These are phyloP conservation scores for Glandiceps talaboti DNA, from an alignment of 53 echinoderm and acorn worm species.

Conservation along the genomic window DNA sequence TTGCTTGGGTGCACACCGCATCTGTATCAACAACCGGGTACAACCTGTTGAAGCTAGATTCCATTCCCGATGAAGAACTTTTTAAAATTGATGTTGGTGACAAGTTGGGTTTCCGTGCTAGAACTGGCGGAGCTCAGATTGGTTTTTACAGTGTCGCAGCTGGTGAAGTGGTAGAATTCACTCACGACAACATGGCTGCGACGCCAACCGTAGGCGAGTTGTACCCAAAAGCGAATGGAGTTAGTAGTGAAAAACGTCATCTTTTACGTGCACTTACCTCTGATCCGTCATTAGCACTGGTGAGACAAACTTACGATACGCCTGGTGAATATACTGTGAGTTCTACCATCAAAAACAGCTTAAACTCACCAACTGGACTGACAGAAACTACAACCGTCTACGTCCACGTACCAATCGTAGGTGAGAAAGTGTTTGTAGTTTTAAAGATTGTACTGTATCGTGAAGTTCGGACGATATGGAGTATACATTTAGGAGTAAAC, in stretches of 20 bases:
- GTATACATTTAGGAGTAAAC: too few relatives aligned
- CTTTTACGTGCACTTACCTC: constrained; percentile 7
- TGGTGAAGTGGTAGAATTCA: constrained; percentile 17
- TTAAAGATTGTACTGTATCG: too few relatives aligned
- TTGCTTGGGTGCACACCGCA: neutral
- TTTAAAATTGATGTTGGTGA: constrained; percentile 16
- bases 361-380: neutral
- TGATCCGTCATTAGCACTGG: neutral
- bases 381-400: neutral
- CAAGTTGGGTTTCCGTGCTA: constrained; percentile 7
- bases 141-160: neutral
- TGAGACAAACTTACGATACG: constrained; percentile 1
- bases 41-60: neutral
- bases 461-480: too few relatives aligned
- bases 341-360: neutral
- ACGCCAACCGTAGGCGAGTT: neutral
- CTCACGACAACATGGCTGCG: neutral
- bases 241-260: constrained; percentile 9
- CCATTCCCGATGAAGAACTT: constrained; percentile 2
- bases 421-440: neutral
- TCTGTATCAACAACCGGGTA: constrained; percentile 1
- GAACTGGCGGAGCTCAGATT: constrained; percentile 8
- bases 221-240: neutral
- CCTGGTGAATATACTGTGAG: neutral
- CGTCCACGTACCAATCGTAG: neutral